A percentile compares a stretch with the other conserved stretches of the same genome.
Conservation (phyloP, 2,888 invertebrate species). For the Hypomecis punctinalis region DNA sequence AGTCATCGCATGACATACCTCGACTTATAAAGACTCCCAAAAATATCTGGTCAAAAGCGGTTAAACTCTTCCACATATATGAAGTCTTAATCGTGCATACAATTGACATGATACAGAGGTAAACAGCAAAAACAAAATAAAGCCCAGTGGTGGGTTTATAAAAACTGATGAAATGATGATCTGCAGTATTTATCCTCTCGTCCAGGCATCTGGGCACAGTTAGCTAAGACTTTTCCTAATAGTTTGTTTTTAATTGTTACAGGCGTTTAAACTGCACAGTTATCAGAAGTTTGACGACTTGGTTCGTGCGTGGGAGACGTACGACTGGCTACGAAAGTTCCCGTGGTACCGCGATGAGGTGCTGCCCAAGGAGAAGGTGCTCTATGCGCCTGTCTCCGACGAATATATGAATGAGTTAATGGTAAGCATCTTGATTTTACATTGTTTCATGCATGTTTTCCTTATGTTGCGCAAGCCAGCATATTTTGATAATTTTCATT, state of each 20-base stretch:
- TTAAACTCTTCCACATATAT: too few species aligned
- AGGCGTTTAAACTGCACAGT: slow-evolving; percentile 67
- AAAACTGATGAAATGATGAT: too few species aligned
- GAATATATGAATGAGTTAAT: slow-evolving; percentile 63
- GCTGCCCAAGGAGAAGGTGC: slow-evolving; percentile 66
- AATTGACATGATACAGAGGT: too few species aligned
- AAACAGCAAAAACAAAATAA: too few species aligned
- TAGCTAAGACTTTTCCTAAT: not conserved
- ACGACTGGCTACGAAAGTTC: slow-evolving; percentile 67
- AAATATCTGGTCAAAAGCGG: too few species aligned
- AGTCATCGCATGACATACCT: too few species aligned
- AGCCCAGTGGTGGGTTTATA: too few species aligned
- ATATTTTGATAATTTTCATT: not conserved
- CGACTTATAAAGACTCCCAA: too few species aligned
- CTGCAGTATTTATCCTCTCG: too few species aligned
- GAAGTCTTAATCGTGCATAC: too few species aligned
- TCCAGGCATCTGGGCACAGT: too few species aligned
- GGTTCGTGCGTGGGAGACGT: slow-evolving; percentile 56
- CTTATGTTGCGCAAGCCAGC: not conserved
- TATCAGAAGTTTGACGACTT: slow-evolving; percentile 60
- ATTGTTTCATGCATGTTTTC: not conserved
- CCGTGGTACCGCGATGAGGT: slow-evolving; percentile 64
- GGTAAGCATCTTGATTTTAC: slow-evolving; percentile 54
- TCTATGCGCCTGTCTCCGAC: slow-evolving; percentile 57
- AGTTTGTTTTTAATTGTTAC: slow-evolving; percentile 57